These are phyloP conservation scores for Morinoia aosen DNA, from an alignment of 2,888 invertebrate genomes.

Conservation along the genomic window DNA sequence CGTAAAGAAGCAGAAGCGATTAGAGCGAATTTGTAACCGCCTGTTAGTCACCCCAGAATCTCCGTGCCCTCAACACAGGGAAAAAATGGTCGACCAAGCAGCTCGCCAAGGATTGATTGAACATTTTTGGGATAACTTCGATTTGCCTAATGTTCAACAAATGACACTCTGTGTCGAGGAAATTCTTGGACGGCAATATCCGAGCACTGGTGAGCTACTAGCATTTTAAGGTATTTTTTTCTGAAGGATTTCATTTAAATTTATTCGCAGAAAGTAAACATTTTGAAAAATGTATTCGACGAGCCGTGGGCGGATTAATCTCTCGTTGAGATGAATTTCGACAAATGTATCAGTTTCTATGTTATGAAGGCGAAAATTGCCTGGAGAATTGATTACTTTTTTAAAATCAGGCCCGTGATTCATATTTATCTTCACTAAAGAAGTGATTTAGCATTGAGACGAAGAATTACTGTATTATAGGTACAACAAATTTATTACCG, in stretches of 20 bases:
- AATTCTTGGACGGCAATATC: neutral
- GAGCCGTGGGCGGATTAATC: neutral
- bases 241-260: neutral
- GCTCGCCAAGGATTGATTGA: neutral
- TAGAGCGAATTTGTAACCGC: slow-evolving; percentile 12
- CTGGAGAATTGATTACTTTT: neutral
- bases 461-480: neutral
- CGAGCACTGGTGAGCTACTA: neutral
- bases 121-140: neutral
- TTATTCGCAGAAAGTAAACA: neutral
- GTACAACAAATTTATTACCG: too few relatives aligned
- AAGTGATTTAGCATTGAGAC: neutral
- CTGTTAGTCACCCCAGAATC: slow-evolving; percentile 4
- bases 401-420: too few relatives aligned
- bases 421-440: neutral
- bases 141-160: neutral
- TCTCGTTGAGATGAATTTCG: neutral
- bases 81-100: neutral
- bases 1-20: slow-evolving; percentile 25
- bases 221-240: neutral
- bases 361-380: neutral
- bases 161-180: neutral
- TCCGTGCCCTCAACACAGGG: neutral
- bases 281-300: neutral
- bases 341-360: neutral